These are phyloP conservation scores for Rhineura floridana DNA, from an alignment of 2,113 vertebrate genomes.

Conservation along the genomic window DNA sequence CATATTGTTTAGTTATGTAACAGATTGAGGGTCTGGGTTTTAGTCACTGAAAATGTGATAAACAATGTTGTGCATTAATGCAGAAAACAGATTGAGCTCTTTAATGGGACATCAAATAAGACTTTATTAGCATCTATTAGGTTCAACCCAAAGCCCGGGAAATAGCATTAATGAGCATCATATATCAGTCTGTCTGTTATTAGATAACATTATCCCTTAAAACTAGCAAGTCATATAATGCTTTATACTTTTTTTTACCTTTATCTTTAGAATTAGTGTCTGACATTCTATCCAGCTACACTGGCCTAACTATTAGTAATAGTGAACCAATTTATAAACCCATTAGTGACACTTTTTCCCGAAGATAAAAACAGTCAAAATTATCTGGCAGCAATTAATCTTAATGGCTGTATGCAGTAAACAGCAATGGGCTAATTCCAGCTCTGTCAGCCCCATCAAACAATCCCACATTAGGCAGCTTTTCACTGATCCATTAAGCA, in stretches of 20 bases:
- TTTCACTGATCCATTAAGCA: slow-evolving; percentile 92
- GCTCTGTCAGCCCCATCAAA: slow-evolving; percentile 88
- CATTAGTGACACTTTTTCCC: slow-evolving; percentile 91
- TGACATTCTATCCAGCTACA: slow-evolving; percentile 83
- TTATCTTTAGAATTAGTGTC: slow-evolving; percentile 83
- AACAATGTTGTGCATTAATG: slow-evolving; percentile 80
- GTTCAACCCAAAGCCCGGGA: slow-evolving; percentile 81
- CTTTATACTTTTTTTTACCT: slow-evolving; percentile 80
- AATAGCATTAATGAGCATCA: slow-evolving; percentile 85
- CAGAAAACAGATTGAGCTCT: slow-evolving; percentile 83
- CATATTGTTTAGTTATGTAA: slow-evolving; percentile 69
- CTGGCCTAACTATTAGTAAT: slow-evolving; percentile 88
- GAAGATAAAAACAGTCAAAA: slow-evolving; percentile 91
- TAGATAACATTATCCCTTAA: slow-evolving; percentile 83
- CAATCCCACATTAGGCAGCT: slow-evolving; percentile 91
- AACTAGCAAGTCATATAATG: slow-evolving; percentile 81
- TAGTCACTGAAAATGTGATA: slow-evolving; percentile 80
- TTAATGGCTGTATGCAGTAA: slow-evolving; percentile 93
- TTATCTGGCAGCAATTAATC: slow-evolving; percentile 93
- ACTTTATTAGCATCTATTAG: slow-evolving; percentile 88
- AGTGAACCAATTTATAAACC: slow-evolving; percentile 92
- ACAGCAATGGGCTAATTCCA: slow-evolving; percentile 92
- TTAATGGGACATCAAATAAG: slow-evolving; percentile 87
- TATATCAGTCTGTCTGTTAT: slow-evolving; percentile 85
- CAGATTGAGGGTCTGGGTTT: slow-evolving; percentile 77